A percentile compares a stretch with the other conserved stretches of the same genome.
phyloP scores from a whole-genome alignment of 2,797 vertebrate species.

The Lepilemur septentrionalis region DNA sequence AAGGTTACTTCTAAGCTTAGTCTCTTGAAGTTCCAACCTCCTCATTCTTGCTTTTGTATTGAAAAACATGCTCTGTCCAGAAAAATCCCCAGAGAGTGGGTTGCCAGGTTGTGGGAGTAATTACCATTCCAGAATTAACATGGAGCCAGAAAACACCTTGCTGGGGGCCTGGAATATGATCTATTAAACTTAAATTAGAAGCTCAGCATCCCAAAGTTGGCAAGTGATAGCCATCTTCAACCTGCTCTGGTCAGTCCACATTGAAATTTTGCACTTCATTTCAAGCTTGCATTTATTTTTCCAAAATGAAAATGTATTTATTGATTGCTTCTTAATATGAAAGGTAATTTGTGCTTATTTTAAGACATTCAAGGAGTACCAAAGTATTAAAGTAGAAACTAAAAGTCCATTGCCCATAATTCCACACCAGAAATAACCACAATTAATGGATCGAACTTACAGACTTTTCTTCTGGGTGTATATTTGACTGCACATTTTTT shows the following conservation, averaged over 20 bases:
- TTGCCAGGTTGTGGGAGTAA: constrained; percentile 71
- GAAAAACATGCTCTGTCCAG: constrained; percentile 56
- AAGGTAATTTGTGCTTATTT: constrained; percentile 59
- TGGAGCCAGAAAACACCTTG: constrained; percentile 46
- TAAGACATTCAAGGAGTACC: constrained; percentile 10
- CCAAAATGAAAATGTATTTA: constrained; percentile 57
- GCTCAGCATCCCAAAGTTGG: background rate
- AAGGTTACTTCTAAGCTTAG: constrained; percentile 81
- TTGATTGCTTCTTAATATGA: constrained; percentile 63
- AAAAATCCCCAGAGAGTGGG: constrained; percentile 77
- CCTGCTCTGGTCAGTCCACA: constrained; percentile 6
- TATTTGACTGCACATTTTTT: background rate
- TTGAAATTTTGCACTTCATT: constrained; percentile 14
- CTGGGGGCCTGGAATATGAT: background rate
- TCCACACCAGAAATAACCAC: constrained; percentile 41
- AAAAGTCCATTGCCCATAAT: constrained; percentile 44
- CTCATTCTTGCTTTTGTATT: constrained; percentile 57
- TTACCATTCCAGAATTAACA: constrained; percentile 79
- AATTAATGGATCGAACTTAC: constrained; percentile 12
- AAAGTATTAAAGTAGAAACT: constrained; percentile 25
- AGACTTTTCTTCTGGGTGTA: background rate
- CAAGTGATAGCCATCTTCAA: background rate
- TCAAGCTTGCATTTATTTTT: constrained; percentile 49
- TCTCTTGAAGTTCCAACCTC: constrained; percentile 69
- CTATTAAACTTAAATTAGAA: constrained; percentile 58